A percentile compares a stretch with the other conserved stretches of the same genome.
Conservation (phyloP, 1,140 invertebrate species). For the Sitobion miscanthi region DNA sequence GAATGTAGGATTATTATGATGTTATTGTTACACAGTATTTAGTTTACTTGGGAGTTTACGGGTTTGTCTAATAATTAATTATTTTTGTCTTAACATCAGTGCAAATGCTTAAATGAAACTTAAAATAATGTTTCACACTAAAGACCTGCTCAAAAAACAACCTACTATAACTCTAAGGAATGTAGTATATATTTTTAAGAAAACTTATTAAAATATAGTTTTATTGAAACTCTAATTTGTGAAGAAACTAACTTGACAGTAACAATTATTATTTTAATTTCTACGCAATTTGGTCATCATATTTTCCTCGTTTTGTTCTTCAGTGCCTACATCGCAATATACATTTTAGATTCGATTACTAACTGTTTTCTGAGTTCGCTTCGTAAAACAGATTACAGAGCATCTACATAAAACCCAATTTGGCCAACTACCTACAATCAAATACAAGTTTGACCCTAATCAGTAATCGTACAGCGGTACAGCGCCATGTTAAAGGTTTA, state of each 20-base stretch:
- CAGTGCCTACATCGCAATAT: background rate
- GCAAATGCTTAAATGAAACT: background rate
- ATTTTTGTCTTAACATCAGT: background rate
- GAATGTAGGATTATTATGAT: background rate
- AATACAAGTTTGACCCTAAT: background rate
- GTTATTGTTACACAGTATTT: slow-evolving; percentile 2
- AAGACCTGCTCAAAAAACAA: background rate
- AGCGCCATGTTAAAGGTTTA: background rate
- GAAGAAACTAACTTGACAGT: background rate
- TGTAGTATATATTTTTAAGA: background rate
- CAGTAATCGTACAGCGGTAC: background rate
- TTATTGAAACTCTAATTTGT: background rate
- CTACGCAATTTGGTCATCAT: background rate
- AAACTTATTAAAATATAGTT: background rate
- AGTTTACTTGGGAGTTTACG: background rate
- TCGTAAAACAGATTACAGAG: background rate
- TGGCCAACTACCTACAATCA: background rate
- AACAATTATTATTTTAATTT: background rate
- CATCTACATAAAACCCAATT: background rate
- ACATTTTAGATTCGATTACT: no score
- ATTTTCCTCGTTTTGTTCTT: background rate
- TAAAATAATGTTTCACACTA: background rate
- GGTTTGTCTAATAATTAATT: background rate
- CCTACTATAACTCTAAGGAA: background rate
- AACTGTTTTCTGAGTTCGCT: background rate